These are phyloP conservation scores for Mantis religiosa DNA, from an alignment of 2,888 invertebrate genomes.

Conservation along the genomic window DNA sequence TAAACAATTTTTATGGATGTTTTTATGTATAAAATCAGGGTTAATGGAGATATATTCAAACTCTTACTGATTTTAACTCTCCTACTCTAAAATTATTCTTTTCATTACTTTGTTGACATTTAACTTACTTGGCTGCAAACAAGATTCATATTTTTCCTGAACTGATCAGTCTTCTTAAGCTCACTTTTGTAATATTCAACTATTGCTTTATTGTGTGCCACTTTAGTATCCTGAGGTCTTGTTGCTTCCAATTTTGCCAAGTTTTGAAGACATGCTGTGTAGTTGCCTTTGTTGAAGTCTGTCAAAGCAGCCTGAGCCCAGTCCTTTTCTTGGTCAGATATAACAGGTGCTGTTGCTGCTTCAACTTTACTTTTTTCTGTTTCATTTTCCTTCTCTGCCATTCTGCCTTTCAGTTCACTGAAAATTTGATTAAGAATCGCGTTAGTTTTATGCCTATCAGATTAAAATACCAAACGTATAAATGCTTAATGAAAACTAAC, in stretches of 20 bases:
- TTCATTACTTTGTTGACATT: background rate
- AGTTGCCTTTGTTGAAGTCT: slow-evolving; percentile 53
- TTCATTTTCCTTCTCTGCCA: slow-evolving; percentile 29
- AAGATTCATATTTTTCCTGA: slow-evolving; percentile 62
- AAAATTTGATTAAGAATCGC: background rate
- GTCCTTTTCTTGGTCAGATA: slow-evolving; percentile 53
- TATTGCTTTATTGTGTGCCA: slow-evolving; percentile 79
- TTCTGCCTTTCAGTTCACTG: background rate
- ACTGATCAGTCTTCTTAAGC: slow-evolving; percentile 67
- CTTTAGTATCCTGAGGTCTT: slow-evolving; percentile 64
- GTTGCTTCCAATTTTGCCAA: slow-evolving; percentile 62
- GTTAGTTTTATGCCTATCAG: too few relatives aligned
- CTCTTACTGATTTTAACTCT: too few relatives aligned
- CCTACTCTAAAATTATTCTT: too few relatives aligned
- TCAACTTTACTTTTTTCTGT: slow-evolving; percentile 24
- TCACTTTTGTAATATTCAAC: slow-evolving; percentile 74
- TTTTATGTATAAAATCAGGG: too few relatives aligned
- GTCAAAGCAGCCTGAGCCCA: slow-evolving; percentile 56
- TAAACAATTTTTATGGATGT: too few relatives aligned
- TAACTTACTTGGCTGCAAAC: slow-evolving; percentile 50
- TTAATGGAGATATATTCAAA: too few relatives aligned
- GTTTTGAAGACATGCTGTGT: slow-evolving; percentile 41
- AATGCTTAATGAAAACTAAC: too few relatives aligned
- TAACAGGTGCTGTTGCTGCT: slow-evolving; percentile 32
- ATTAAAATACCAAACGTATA: too few relatives aligned